Base-by-base conservation (phyloP, 2,888 invertebrate species). In the Andrena hattorfiana region DNA sequence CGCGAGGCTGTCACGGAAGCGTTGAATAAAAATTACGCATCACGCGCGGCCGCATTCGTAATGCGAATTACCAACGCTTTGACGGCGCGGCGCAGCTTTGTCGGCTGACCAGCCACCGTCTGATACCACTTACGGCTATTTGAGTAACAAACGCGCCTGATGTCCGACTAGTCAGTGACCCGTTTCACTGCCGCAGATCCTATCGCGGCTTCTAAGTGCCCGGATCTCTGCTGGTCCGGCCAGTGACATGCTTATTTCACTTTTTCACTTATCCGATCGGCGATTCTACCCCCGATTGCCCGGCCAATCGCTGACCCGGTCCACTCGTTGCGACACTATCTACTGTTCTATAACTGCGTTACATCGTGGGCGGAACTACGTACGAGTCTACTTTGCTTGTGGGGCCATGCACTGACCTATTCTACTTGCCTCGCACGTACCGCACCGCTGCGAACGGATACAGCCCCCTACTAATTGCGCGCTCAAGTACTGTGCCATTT, bases 381-480 rank as follows among this genome's bases (percentile, higher is more conserved):
- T 56, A 23, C 56, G 56, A 26, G 56, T 56, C 56, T 56, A 56
- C 23, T 56, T 56, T 26, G 10, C 56, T 70, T 42, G 59, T 48
- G 42, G 59, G 28, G 20, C 62, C 26, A 71, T 28, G 35, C 20
- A 30, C 49, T 54, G 51, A 13, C 51, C 35, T n/a, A 26, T 63
- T 72, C 72, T 51, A 64, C 72, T 72, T 72, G 64, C 72, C 4
- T 49, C 35, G 71, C 60, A 70, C 69, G 69, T 70, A 70, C 59
- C 28, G 59, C 59, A 20, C 54, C 28, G 59, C 59, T 70, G 35
- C 59, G 69, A 70, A 59, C 54, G 69, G 69, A 70, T 70, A 59
- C 35, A 59, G 48, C 16, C 42, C 69, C 59, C 42, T 70, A 42
- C 59, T 56, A 59, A 70, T 59, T 70, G 69, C 59, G 26, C 42